Conservation (phyloP, 30 jellyfish, hydroid and myxozoan genomes). For the Hydra vulgaris region DNA sequence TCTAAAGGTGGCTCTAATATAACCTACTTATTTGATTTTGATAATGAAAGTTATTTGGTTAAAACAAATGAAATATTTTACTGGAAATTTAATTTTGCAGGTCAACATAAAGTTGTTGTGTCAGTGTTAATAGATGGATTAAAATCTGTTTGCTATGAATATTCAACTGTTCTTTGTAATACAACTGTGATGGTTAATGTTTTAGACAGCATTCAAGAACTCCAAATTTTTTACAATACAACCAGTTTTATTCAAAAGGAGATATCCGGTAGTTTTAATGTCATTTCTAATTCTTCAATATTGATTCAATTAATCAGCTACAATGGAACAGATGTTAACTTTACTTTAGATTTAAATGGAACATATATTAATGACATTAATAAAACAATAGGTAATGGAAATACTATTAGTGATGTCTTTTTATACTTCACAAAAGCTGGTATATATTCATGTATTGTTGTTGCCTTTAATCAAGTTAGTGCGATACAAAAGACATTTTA, state of each 20-base stretch:
- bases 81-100: neutral
- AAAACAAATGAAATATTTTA: slow-evolving; percentile 1
- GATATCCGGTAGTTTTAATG: neutral
- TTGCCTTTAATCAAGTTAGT: slow-evolving; percentile 7
- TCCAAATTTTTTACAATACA: neutral
- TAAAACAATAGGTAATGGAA: neutral
- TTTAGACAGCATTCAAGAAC: neutral
- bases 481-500: neutral
- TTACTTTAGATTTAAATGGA: neutral
- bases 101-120: slow-evolving; percentile 1
- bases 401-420: neutral
- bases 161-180: slow-evolving; percentile 9
- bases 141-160: neutral
- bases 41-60: neutral
- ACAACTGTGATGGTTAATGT: neutral
- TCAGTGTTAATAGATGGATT: neutral
- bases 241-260: neutral
- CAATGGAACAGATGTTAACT: slow-evolving; percentile 12
- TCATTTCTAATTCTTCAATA: neutral
- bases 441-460: neutral
- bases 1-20: slow-evolving; percentile 4
- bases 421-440: neutral
- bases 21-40: slow-evolving; percentile 10
- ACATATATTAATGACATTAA: neutral
- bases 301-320: neutral